Percentiles rank a stretch among this genome's conserved stretches.
Conservation (phyloP, 1,140 invertebrate species). For the Melitaea cinxia region DNA sequence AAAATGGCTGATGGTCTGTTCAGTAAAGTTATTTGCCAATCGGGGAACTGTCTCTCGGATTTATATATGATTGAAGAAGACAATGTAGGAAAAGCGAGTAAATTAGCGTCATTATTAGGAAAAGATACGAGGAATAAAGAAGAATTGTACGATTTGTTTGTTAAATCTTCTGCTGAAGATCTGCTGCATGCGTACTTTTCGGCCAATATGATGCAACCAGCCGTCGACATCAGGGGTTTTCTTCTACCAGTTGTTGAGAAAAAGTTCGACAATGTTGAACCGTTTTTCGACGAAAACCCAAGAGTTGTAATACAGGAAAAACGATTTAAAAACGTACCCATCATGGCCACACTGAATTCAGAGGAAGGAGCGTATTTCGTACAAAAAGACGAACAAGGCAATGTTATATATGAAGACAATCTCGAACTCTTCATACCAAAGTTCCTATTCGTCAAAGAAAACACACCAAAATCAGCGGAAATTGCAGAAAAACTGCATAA, state of each 20-base stretch:
- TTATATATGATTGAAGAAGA: conserved; percentile 72
- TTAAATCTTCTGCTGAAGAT: conserved; percentile 65
- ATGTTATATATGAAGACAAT: conserved; percentile 58
- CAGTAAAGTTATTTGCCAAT: conserved; percentile 80
- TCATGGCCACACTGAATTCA: conserved; percentile 81
- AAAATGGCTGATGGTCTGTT: conserved; percentile 84
- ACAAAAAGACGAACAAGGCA: conserved; percentile 47
- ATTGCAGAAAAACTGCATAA: conserved; percentile 61
- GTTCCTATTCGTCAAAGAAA: conserved; percentile 41
- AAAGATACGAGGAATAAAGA: conserved; percentile 60
- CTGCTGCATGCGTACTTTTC: conserved; percentile 61
- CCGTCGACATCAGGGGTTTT: conserved; percentile 48
- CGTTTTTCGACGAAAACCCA: conserved; percentile 69
- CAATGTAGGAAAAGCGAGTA: conserved; percentile 56
- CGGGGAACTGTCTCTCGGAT: conserved; percentile 84
- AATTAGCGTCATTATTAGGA: conserved; percentile 68
- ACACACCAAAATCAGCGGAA: conserved; percentile 38
- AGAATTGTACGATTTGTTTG: conserved; percentile 71
- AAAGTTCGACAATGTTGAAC: conserved; percentile 58
- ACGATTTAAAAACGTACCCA: conserved; percentile 82
- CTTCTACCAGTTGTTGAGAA: conserved; percentile 75
- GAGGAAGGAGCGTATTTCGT: conserved; percentile 83
- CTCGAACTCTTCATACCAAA: conserved; percentile 68
- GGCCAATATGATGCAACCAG: conserved; percentile 54
- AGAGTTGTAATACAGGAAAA: conserved; percentile 62